A percentile compares a stretch with the other conserved stretches of the same genome.
These are phyloP conservation scores for Caenorhabditis sp. DNA, from an alignment of 2,888 invertebrate species.

Conservation along the genomic window DNA sequence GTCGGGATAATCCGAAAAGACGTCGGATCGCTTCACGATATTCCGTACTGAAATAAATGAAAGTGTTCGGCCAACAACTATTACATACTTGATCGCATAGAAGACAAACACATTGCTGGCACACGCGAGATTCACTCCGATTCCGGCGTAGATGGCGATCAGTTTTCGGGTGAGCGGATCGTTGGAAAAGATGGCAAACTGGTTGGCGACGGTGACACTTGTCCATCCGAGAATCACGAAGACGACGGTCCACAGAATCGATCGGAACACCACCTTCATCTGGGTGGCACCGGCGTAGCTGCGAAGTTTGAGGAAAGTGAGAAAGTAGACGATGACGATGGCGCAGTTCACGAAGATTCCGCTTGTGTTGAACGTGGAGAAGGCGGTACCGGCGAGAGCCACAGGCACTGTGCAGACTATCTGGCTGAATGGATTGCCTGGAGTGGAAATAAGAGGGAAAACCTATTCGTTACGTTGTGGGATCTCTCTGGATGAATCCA, in stretches of 20 bases:
- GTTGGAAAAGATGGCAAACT: conserved; percentile 32
- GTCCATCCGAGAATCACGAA: conserved; percentile 49
- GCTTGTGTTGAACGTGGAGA: conserved; percentile 27
- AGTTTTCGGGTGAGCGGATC: conserved; percentile 21
- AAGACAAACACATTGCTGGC: conserved; percentile 46
- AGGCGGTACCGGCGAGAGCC: conserved; percentile 33
- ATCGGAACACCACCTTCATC: conserved; percentile 46
- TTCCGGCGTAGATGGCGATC: conserved; percentile 46
- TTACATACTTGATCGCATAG: conserved; percentile 36
- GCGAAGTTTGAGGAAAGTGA: conserved; percentile 30
- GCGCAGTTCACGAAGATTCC: conserved; percentile 35
- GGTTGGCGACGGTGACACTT: conserved; percentile 50
- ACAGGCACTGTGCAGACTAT: conserved; percentile 35
- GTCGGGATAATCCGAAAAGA: conserved; percentile 27
- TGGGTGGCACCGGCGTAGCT: conserved; percentile 27
- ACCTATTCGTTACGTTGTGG: conserved; percentile 21
- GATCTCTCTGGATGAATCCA: conserved; percentile 37
- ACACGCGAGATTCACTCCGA: conserved; percentile 45
- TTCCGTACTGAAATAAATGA: conserved; percentile 28
- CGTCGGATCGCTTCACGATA: conserved; percentile 46
- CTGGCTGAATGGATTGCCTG: too few species aligned
- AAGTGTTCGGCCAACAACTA: too few species aligned
- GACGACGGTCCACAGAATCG: conserved; percentile 43
- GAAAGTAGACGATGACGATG: conserved; percentile 32
- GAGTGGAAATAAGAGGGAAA: not conserved